A percentile compares a stretch with the other conserved stretches of the same genome.
Conservation (phyloP, 1,140 invertebrate species). For the Cepaea nemoralis region DNA sequence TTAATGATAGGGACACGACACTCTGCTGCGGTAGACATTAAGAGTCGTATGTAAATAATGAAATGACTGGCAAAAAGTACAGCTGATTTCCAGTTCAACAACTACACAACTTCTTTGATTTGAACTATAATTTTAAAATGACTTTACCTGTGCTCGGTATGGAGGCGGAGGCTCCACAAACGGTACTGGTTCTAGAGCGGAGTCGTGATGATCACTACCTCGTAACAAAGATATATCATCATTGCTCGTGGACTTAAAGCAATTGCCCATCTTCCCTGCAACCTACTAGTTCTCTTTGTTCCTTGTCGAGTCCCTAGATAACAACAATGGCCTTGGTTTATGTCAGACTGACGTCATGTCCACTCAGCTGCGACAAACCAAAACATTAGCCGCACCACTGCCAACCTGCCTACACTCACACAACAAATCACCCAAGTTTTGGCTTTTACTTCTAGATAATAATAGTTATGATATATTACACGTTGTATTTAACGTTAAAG, state of each 20-base stretch:
- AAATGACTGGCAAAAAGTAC: no score
- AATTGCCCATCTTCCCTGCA: slow-evolving; percentile 69
- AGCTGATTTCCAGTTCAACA: no score
- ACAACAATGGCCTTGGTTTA: neutral
- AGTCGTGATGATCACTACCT: slow-evolving; percentile 61
- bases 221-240: slow-evolving; percentile 71
- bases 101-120: no score
- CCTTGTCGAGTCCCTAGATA: neutral
- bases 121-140: no score
- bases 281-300: slow-evolving; percentile 3
- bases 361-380: slow-evolving; percentile 23
- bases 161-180: slow-evolving; percentile 71
- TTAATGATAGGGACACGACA: no score
- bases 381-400: slow-evolving; percentile 26
- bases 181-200: slow-evolving; percentile 55
- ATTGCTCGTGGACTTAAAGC: slow-evolving; percentile 69
- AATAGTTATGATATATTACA: no score
- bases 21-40: no score
- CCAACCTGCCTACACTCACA: neutral
- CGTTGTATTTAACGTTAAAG: no score
- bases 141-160: slow-evolving; percentile 69
- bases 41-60: no score
- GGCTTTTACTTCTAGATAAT: no score
- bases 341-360: slow-evolving; percentile 27
- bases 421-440: neutral